Evolutionary conservation across 1,140 invertebrate genomes (phyloP), one percentile per base, ranked within the genome.

Genomic region (Neocloeon triangulifer): DNA sequence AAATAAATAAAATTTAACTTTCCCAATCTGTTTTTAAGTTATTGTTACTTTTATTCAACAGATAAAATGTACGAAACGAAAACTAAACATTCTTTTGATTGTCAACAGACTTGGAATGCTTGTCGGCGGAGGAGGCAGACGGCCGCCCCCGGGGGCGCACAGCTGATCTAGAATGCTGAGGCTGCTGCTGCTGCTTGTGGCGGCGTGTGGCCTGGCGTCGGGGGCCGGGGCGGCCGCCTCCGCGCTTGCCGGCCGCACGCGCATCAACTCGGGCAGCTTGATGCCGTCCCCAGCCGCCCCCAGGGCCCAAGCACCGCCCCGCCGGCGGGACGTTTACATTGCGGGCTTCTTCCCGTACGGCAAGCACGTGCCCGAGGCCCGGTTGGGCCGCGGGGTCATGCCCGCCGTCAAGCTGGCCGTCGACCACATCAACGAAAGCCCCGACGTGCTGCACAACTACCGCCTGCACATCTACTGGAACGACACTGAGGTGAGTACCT

Each of bases 381-480:
- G 54, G n/a, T 43, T 73, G 51, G 85, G 85, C 28, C 68, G 80
- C 16, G 85, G 85, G 9, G 84, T 92, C 4, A 80, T 88, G 71
- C 86, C 85, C 2, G 86, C 85, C 38, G 82, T 89, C 13, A 79
- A 84, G 51, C 55, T 92, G 37, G 86, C 85, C 32, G 61, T 91
- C 33, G 76, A 84, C 43, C 82, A 92, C 56, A 84, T 92, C 48
- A 92, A 92, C 54, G 75, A 85, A 42, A 77, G 81, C 47, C 71
- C 74, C 18, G 63, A 62, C 17, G 69, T 91, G 25, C 58, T 91
- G 8, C 61, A 71, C 30, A 82, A 85, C 52, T 86, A 89, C 52
- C 62, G 78, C 19, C 65, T 92, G 26, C 80, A 85, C 47, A 85
- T 91, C 67, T 80, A 77, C 68, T 88, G 79, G 78, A 91, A 91